Evolutionary conservation across 2,113 vertebrate genomes (phyloP).

Genomic region (Paralichthys olivaceus): DNA sequence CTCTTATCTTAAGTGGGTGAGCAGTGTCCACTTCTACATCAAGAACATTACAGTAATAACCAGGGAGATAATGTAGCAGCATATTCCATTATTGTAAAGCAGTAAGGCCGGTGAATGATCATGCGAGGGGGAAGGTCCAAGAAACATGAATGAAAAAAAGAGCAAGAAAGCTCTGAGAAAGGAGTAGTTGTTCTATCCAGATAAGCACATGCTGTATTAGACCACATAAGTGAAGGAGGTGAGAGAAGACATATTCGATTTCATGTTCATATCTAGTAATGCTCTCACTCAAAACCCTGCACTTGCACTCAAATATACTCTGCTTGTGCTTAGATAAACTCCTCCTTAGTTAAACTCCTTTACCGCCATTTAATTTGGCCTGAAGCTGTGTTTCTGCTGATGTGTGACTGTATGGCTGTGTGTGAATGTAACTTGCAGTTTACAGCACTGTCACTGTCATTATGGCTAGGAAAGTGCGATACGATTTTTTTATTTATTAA

Average conservation of each 20-base stretch:
- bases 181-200: constrained; percentile 15
- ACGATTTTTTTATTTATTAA: constrained; percentile 13
- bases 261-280: no score
- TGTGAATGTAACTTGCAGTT: not conserved
- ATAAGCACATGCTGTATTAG: constrained; percentile 41
- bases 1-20: constrained; percentile 33
- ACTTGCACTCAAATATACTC: no score
- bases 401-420: not conserved
- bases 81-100: constrained; percentile 29
- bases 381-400: no score
- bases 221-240: constrained; percentile 7
- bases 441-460: not conserved
- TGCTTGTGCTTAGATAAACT: no score
- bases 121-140: not conserved
- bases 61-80: constrained; percentile 22
- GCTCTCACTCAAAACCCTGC: no score
- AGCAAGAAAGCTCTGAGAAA: constrained; percentile 17
- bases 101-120: constrained; percentile 13
- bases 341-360: no score
- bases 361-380: no score
- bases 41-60: constrained; percentile 40
- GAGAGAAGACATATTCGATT: no score
- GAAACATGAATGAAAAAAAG: not conserved
- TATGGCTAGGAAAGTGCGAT: not conserved
- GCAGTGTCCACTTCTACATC: constrained; percentile 16